These are phyloP conservation scores for Tribolium freemani DNA, from an alignment of 2,888 invertebrate species.

Conservation along the genomic window DNA sequence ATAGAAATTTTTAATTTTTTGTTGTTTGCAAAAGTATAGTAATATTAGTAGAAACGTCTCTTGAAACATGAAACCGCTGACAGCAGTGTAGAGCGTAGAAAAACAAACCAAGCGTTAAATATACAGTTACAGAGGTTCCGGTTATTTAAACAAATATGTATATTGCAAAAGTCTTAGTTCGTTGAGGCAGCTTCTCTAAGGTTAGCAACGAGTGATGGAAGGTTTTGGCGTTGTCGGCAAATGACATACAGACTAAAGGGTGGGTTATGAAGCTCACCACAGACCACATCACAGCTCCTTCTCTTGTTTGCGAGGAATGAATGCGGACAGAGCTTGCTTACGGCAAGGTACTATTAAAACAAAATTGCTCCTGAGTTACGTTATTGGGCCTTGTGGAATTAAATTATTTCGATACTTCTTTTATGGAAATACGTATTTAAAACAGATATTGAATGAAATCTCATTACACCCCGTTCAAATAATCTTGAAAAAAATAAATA, in stretches of 20 bases:
- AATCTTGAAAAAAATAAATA: constrained; percentile 30
- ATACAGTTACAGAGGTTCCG: constrained; percentile 4
- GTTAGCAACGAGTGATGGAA: constrained; percentile 9
- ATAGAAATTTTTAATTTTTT: no score
- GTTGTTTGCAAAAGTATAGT: no score
- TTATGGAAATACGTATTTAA: neutral
- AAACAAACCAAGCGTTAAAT: constrained; percentile 14
- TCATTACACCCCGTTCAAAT: neutral
- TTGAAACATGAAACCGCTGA: no score
- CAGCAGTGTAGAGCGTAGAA: neutral
- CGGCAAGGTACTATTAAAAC: constrained; percentile 56
- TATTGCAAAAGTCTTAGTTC: constrained; percentile 30
- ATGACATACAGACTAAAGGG: constrained; percentile 63
- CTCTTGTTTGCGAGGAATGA: constrained; percentile 61
- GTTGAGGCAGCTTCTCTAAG: neutral
- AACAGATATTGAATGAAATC: no score
- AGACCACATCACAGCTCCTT: constrained; percentile 66
- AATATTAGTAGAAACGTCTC: no score
- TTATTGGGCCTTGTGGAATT: constrained; percentile 43
- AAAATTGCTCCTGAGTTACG: constrained; percentile 38
- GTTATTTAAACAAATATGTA: constrained; percentile 35
- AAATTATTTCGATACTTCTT: constrained; percentile 37
- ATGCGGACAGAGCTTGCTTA: constrained; percentile 55
- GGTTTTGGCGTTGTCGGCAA: constrained; percentile 45
- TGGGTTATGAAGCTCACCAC: constrained; percentile 64